These are phyloP conservation scores for Ischnura elegans DNA, from an alignment of 2,888 invertebrate genomes.

Conservation along the genomic window DNA sequence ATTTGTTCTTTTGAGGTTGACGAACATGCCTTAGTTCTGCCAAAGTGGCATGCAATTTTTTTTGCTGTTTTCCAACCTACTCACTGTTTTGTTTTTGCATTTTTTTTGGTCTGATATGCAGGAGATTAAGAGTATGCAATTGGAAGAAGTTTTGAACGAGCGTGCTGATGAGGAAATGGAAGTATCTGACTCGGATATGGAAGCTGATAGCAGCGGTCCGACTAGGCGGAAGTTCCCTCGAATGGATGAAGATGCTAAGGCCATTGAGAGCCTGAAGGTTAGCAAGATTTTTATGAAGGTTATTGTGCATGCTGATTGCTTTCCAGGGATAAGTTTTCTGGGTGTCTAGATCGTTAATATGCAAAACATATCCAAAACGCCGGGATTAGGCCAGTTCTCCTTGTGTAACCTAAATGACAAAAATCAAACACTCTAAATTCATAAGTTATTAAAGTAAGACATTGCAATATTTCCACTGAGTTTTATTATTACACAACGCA, in stretches of 20 bases:
- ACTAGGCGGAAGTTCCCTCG: conserved; percentile 66
- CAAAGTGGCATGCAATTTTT: background rate
- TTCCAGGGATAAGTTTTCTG: too few relatives aligned
- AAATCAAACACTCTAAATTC: too few relatives aligned
- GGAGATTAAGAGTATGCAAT: conserved; percentile 85
- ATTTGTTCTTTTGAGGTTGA: background rate
- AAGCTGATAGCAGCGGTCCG: conserved; percentile 73
- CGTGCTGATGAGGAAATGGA: conserved; percentile 92
- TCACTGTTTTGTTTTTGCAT: background rate
- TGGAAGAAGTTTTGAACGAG: conserved; percentile 83
- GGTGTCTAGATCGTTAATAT: too few relatives aligned
- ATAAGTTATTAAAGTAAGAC: too few relatives aligned
- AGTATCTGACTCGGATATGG: conserved; percentile 88
- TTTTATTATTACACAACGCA: too few relatives aligned
- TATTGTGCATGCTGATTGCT: background rate
- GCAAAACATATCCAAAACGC: too few relatives aligned
- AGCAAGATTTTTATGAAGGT: background rate
- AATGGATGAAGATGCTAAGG: conserved; percentile 65
- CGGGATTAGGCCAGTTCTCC: too few relatives aligned
- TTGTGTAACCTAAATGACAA: too few relatives aligned
- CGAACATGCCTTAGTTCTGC: background rate
- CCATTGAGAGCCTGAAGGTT: conserved; percentile 69
- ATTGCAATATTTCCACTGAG: too few relatives aligned
- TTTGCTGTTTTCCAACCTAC: background rate
- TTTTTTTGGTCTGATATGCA: conserved; percentile 74